These are phyloP conservation scores for Ips nitidus DNA, from an alignment of 1,140 invertebrate species.

Conservation along the genomic window DNA sequence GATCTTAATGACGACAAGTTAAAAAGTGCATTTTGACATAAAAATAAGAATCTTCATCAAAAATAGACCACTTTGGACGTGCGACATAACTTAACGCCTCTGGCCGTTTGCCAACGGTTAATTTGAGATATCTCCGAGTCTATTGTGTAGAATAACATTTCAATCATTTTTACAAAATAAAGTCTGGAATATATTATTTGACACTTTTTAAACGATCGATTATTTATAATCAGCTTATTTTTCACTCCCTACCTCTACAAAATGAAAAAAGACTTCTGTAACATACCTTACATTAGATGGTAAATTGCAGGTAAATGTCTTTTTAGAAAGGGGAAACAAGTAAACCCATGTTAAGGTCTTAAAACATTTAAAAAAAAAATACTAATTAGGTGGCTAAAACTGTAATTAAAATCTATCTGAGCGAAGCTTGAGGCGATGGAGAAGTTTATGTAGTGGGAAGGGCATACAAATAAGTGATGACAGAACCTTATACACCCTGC, in stretches of 20 bases:
- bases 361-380: no score
- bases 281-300: no score
- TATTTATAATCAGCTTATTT: neutral
- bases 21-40: conserved; percentile 37
- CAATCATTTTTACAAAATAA: conserved; percentile 27
- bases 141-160: conserved; percentile 45
- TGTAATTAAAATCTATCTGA: no score
- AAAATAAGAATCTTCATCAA: conserved; percentile 46
- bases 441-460: no score
- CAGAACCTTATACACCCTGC: no score
- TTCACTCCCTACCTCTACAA: neutral
- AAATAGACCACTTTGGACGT: conserved; percentile 52
- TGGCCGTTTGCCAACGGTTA: conserved; percentile 51
- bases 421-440: no score
- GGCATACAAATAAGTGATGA: no score
- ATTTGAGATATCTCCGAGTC: conserved; percentile 51
- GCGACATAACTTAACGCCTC: conserved; percentile 48
- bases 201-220: neutral
- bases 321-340: no score
- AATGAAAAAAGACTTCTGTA: no score
- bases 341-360: no score
- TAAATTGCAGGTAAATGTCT: no score
- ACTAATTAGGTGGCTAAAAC: no score
- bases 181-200: conserved; percentile 5
- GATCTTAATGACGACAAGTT: conserved; percentile 37